Percentiles rank a stretch among this genome's conserved stretches.
Evolutionary conservation across 2,797 vertebrate genomes (phyloP).

Genomic region (Catostomus latipinnis): DNA sequence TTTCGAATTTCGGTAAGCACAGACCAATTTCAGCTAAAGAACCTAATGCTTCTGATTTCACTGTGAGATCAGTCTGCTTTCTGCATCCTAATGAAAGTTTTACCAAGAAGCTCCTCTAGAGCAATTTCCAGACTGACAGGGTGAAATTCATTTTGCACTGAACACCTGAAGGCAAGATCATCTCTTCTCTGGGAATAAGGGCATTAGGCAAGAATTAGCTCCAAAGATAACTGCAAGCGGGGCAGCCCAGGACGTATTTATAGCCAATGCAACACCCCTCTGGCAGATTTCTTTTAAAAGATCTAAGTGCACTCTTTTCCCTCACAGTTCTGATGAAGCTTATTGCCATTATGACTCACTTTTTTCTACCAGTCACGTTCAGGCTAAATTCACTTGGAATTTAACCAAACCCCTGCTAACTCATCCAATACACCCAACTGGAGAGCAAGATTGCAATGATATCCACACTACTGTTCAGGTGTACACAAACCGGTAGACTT

Average conservation of each 20-base stretch:
- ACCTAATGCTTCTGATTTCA: too few relatives aligned
- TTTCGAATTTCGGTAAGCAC: too few relatives aligned
- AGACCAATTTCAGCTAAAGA: too few relatives aligned
- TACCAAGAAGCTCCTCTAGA: conserved; percentile 30
- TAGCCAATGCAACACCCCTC: conserved; percentile 54
- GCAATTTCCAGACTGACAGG: conserved; percentile 21
- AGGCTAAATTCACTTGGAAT: conserved; percentile 18
- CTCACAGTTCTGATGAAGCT: conserved; percentile 11
- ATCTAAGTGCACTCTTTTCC: conserved; percentile 25
- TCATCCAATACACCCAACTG: too few relatives aligned
- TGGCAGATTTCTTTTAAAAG: conserved; percentile 61
- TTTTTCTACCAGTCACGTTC: conserved; percentile 3
- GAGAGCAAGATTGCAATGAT: too few relatives aligned
- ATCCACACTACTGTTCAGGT: too few relatives aligned
- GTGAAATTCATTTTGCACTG: conserved; percentile 6
- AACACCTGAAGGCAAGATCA: conserved; percentile 34
- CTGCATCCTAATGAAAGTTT: conserved; percentile 19
- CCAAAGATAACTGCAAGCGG: conserved; percentile 32
- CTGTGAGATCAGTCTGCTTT: too few relatives aligned
- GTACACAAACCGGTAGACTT: too few relatives aligned
- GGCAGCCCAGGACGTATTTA: conserved; percentile 31
- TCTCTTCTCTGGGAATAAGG: not conserved
- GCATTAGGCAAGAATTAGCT: conserved; percentile 21
- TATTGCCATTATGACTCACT: not conserved
- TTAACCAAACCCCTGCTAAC: not conserved